Conservation (phyloP, 2,113 vertebrate genomes). For the Manacus vitellinus region DNA sequence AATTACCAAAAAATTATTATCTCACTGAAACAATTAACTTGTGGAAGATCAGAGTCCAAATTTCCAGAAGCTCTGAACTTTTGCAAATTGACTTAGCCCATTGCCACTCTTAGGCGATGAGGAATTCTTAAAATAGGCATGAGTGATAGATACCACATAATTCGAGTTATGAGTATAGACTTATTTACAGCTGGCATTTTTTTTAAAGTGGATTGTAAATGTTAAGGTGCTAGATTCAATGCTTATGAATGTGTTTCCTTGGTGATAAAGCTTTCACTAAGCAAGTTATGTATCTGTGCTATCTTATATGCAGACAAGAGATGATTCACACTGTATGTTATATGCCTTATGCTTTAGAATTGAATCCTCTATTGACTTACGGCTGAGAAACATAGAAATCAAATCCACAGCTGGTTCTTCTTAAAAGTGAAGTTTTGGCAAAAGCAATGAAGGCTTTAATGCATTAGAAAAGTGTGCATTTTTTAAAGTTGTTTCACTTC, state of each 20-base stretch:
- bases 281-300: slow-evolving; percentile 66
- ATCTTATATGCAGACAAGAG: slow-evolving; percentile 28
- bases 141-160: not conserved
- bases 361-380: slow-evolving; percentile 27
- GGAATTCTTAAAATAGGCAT: slow-evolving; percentile 5
- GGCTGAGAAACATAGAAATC: not conserved
- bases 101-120: not conserved
- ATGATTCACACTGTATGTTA: slow-evolving; percentile 7
- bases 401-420: slow-evolving; percentile 57
- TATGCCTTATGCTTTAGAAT: slow-evolving; percentile 11
- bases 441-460: slow-evolving; percentile 4
- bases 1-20: slow-evolving; percentile 72
- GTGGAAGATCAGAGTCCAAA: not conserved
- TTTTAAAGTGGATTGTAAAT: slow-evolving; percentile 58
- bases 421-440: slow-evolving; percentile 40
- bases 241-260: slow-evolving; percentile 75
- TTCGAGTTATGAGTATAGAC: slow-evolving; percentile 46
- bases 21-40: slow-evolving; percentile 70
- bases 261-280: slow-evolving; percentile 78
- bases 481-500: slow-evolving; percentile 48
- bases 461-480: slow-evolving; percentile 18
- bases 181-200: slow-evolving; percentile 71
- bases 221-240: slow-evolving; percentile 53
- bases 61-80: slow-evolving; percentile 36
- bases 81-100: not conserved